Evolutionary conservation across 2,113 vertebrate species (phyloP), one percentile per base, ranked within the genome.

Genomic region (Taxidea taxus): DNA sequence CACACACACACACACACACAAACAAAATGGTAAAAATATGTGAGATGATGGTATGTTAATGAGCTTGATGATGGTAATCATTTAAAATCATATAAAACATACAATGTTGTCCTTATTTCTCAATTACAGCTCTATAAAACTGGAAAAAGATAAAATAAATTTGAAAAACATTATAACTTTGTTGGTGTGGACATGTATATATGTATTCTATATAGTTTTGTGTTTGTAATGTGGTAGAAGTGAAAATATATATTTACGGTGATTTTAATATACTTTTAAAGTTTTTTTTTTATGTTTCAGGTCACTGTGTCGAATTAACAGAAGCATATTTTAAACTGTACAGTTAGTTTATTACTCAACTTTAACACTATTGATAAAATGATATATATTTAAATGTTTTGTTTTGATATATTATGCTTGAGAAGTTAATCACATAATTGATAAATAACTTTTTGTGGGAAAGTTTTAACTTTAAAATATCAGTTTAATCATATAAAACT

Each of bases 91-190:
- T 54, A 54, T 54, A 18, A 54, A 54, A 54, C 51, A 54, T 51
- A 68, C 29, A 13, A 18, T 37, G 10, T 29, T 11, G 31, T 2
- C 14, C 11, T 87, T 56, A 78, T 93, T 54, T 66, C 31, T 68
- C 23, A 56, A 11, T n/a, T 34, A 56, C 23, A 62, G 16, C 14
- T 78, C 60, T 27, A 27, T 80, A 66, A 68, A 44, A 15, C 37
- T 44, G 7, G 49, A 58, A n/a, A 93, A 51, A 91, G n/a, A 44
- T 47, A 89, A 95, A 96, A 70, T n/a, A 62, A 85, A 83, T 51
- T 94, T 64, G 34, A 10, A 88, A 95, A 85, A 2, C 6, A 15
- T 2, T 51, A 56, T 58, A 83, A 60, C 20, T 72, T 64, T 68
- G 3, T 77, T 18, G 6, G 29, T 85, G 85, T 54, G 0, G 37